Evolutionary conservation across 53 echinoderm and acorn worm species (phyloP), one percentile per base, ranked within the genome.

Genomic region (Paelopatides confundens): DNA sequence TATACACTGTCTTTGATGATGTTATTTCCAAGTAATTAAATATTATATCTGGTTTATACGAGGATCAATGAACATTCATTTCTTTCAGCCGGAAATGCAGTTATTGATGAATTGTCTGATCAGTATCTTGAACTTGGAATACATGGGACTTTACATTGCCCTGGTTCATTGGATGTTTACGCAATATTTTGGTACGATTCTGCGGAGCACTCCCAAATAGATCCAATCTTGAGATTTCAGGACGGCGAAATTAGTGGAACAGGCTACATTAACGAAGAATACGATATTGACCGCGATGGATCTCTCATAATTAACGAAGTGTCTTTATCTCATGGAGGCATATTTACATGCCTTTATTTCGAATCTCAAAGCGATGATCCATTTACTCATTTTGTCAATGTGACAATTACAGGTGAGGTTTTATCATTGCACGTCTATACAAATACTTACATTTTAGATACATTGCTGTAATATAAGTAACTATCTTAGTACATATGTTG

Each of bases 131-230:
- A 70, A 9, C 39, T 70, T 18, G 70, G 35, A 37, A 14, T 18
- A 36, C 14, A 35, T 17, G 70, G 39, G 15, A 70, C 14, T 9
- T 9, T 70, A 12, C 35, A 14, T n/a, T 70, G 70, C 18, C 39
- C 70, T 6, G 21, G 35, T 70, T 12, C 24, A 7, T 35, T 21
- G 24, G 36, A 39, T 23, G 35, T 70, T 17, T 70, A 30, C 15
- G 70, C 37, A 70, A 10, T 70, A 18, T 70, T 37, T 70, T 70
- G 70, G 70, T 70, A 70, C 24, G 39, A 70, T 70, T 35, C 70
- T 37, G 39, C 37, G 38, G 69, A 69, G 5, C 35, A 35, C 38
- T 35, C 38, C 36, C 35, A 21, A 5, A 31, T n/a, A 33, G 69
- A 69, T n/a, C 69, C 69, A 13, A 34, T 69, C 38, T 36, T 69